A percentile compares a stretch with the other conserved stretches of the same genome.
Conservation (phyloP, 1,140 invertebrate species). For the Maconellicoccus hirsutus region DNA sequence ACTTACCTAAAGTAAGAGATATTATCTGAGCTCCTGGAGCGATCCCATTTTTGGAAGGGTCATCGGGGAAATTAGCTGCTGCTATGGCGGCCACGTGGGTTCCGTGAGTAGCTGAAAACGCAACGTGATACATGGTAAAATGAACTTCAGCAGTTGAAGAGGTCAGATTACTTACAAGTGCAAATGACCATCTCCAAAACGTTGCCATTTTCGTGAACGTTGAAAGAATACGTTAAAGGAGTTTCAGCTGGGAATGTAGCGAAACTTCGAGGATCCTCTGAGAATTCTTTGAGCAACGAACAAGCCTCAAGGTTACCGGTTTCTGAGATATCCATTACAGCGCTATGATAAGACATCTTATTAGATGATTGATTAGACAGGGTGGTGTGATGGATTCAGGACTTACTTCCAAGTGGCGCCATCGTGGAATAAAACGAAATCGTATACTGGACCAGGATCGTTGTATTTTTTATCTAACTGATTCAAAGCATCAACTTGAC, state of each 20-base stretch:
- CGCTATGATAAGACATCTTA: no score
- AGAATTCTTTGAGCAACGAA: conserved; percentile 72
- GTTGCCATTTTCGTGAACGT: conserved; percentile 86
- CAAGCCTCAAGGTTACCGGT: conserved; percentile 64
- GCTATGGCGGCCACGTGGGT: conserved; percentile 96
- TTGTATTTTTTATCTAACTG: conserved; percentile 76
- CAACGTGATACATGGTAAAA: no score
- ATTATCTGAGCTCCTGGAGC: conserved; percentile 95
- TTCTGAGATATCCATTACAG: conserved; percentile 77
- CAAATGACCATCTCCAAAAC: conserved; percentile 84
- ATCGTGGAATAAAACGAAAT: conserved; percentile 87
- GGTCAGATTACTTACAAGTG: conserved; percentile 63
- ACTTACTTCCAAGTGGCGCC: conserved; percentile 61
- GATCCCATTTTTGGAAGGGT: conserved; percentile 82
- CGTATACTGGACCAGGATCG: conserved; percentile 79
- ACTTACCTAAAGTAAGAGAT: conserved; percentile 69
- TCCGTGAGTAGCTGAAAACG: conserved; percentile 71
- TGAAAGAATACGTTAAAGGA: conserved; percentile 80
- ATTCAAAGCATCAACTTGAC: conserved; percentile 64
- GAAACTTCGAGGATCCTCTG: conserved; percentile 52
- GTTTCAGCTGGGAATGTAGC: conserved; percentile 60
- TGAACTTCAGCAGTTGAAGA: no score
- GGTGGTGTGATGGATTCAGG: not conserved
- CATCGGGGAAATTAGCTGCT: conserved; percentile 78
- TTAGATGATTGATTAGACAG: not conserved